Conservation (phyloP, 2,113 vertebrate genomes). For the Chaenocephalus aceratus region DNA sequence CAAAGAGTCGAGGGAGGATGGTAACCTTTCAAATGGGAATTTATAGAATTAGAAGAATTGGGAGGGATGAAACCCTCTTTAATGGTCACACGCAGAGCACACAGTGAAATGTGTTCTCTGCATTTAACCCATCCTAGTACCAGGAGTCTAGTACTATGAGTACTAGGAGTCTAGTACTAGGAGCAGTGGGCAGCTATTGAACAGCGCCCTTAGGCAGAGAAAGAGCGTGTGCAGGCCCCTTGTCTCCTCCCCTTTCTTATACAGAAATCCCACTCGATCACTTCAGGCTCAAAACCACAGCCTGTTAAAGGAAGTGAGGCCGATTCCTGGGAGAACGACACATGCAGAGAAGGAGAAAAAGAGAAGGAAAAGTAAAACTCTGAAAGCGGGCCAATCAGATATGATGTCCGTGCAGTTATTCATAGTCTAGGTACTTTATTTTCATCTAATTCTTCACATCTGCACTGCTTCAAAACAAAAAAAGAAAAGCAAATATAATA, state of each 20-base stretch:
- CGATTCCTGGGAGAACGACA: conserved; percentile 16
- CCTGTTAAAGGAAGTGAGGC: conserved; percentile 19
- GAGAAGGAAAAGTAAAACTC: background rate
- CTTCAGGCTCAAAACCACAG: conserved; percentile 34
- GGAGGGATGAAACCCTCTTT: too few relatives aligned
- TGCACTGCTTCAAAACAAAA: conserved; percentile 34
- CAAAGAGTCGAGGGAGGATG: conserved; percentile 45
- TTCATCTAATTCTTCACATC: conserved; percentile 7
- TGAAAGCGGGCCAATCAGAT: conserved; percentile 47
- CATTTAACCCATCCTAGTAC: too few relatives aligned
- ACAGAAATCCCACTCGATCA: conserved; percentile 30
- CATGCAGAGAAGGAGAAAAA: background rate
- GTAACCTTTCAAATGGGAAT: conserved; percentile 38
- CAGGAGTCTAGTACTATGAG: too few relatives aligned
- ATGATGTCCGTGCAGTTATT: conserved; percentile 14
- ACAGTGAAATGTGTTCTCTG: too few relatives aligned
- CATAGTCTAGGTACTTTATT: conserved; percentile 11
- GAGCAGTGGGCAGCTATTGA: too few relatives aligned
- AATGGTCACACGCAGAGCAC: too few relatives aligned
- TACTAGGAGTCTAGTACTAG: too few relatives aligned
- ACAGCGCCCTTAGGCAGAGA: background rate
- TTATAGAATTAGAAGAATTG: background rate
- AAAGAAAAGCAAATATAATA: conserved; percentile 14
- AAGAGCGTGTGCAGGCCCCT: conserved; percentile 8
- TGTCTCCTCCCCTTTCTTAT: conserved; percentile 45